Percentiles rank a stretch among this genome's conserved stretches.
These are phyloP conservation scores for Helarctos malayanus DNA, from an alignment of 2,797 vertebrate genomes.

Conservation along the genomic window DNA sequence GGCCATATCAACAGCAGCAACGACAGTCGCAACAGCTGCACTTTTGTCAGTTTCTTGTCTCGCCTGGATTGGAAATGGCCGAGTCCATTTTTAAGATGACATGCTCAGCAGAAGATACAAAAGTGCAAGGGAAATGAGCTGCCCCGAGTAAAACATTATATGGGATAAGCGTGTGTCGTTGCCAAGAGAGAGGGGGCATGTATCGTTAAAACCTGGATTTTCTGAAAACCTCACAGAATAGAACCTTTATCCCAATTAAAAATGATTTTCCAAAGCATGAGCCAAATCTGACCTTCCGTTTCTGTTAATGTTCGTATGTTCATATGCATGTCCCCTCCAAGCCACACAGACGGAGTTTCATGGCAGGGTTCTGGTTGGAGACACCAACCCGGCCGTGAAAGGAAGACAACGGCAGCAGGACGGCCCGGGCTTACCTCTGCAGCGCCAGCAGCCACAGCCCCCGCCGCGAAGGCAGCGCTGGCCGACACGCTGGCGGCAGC, in stretches of 20 bases:
- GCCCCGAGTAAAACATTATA: background rate
- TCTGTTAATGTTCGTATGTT: background rate
- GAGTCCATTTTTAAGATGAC: conserved; percentile 48
- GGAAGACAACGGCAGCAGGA: too few relatives aligned
- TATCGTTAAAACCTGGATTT: background rate
- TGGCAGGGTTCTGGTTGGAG: background rate
- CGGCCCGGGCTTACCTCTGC: conserved; percentile 90
- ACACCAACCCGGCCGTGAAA: background rate
- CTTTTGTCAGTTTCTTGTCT: conserved; percentile 90
- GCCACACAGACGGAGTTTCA: background rate
- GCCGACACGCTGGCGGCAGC: conserved; percentile 83
- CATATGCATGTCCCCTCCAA: background rate
- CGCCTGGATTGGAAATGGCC: conserved; percentile 87
- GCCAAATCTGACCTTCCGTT: background rate
- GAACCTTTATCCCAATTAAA: background rate
- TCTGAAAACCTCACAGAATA: background rate
- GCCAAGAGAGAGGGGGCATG: background rate
- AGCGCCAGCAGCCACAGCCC: conserved; percentile 71
- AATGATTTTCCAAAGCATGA: background rate
- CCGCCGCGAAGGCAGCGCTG: conserved; percentile 52
- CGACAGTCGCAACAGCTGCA: conserved; percentile 91
- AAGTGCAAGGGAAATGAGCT: background rate
- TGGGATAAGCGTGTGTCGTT: background rate
- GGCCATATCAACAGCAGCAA: conserved; percentile 92
- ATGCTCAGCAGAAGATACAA: background rate